These are phyloP conservation scores for Empidonax alnorum DNA, from an alignment of 2,113 vertebrate species.

Conservation along the genomic window DNA sequence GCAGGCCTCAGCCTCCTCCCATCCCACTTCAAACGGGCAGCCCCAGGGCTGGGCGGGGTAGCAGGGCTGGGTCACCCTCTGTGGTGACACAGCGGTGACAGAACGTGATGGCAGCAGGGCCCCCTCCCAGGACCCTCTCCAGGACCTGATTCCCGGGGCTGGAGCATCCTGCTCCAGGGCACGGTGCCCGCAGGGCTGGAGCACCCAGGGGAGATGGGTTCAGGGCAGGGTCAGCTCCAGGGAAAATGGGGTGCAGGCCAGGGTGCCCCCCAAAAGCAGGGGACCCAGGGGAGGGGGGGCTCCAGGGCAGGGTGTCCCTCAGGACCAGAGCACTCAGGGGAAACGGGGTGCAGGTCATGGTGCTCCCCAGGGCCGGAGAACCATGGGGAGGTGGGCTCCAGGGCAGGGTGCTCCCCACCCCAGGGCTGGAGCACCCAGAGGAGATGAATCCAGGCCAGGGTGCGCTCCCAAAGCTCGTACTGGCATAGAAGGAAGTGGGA, in stretches of 20 bases:
- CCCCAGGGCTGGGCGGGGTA: not conserved
- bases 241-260: too few species aligned
- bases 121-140: not conserved
- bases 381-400: not conserved
- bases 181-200: too few species aligned
- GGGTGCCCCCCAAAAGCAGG: too few species aligned
- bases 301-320: not conserved
- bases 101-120: not conserved
- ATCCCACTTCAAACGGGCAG: not conserved
- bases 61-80: not conserved
- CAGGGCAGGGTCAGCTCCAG: too few species aligned
- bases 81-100: not conserved
- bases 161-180: not conserved
- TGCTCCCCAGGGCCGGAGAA: too few species aligned
- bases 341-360: not conserved
- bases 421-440: not conserved
- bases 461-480: fast-evolving
- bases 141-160: not conserved
- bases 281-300: too few species aligned
- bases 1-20: not conserved
- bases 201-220: not conserved
- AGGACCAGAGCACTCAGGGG: not conserved
- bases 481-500: not conserved
- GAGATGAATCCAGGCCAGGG: not conserved
- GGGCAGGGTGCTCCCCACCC: not conserved